Evolutionary conservation across 2,797 vertebrate genomes (phyloP), one percentile per base, ranked within the genome.

Genomic region (Percopsis omiscomaycus): DNA sequence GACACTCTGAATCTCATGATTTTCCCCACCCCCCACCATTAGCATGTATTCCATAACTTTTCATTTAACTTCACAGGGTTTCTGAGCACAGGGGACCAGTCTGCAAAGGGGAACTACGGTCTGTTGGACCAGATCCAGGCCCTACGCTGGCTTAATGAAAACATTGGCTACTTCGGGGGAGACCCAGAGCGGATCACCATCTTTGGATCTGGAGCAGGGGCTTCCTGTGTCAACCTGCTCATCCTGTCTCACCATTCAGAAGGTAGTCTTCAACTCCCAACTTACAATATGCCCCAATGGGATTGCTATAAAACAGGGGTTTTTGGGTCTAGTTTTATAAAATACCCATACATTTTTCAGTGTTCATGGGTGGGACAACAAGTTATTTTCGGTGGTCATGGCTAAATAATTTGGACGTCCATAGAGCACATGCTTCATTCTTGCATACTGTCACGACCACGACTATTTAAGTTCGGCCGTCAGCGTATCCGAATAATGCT

Each of bases 191-290:
- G 96, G 93, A 98, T 99, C 90, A 99, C 97, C 82, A 96, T 99
- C 89, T 98, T 99, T 93, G 97, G 97, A 93, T 99, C 97, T 2
- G 97, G 97, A 55, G 97, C 97, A 30, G 97, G 97, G 37, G 96
- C 96, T 53, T 96, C 97, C 69, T 98, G 96, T 80, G 96, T 99
- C 90, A 98, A 98, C 93, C 95, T 99, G 13, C 95, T 99, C 91
- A 98, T 97, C 91, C 94, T 99, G 86, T 98, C 97, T 86, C 97
- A 98, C 93, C 97, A 98, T 93, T 98, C 97, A 69, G 97, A 99
- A 93, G 97, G 97, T 98, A 91, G 61, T 91, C 88, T 37, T 55
- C 32, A 37, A 37, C 32, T 37, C 32, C 32, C 32, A 37, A 37
- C 5, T 37, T 37, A 37, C 1, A 37, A 37, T 37, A 5, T 37